Percentiles rank a stretch among this genome's conserved stretches.
Evolutionary conservation across 2,113 vertebrate species (phyloP).

Genomic region (Sialia sialis): DNA sequence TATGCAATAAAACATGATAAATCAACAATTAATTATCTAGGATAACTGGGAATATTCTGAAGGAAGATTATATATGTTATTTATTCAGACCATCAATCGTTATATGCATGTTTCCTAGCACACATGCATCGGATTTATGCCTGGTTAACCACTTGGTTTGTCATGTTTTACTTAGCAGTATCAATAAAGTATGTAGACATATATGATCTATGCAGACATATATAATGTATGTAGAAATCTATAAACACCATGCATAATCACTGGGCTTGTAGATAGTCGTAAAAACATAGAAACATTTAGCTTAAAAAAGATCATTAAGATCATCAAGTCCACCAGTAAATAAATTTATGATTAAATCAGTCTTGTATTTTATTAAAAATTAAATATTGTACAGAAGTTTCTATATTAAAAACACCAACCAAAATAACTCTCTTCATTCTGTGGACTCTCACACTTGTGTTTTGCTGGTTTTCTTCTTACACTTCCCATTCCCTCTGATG

Average conservation of each 20-base stretch:
- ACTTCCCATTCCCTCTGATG: neutral
- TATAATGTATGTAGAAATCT: neutral
- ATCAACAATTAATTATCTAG: neutral
- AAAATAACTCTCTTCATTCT: neutral
- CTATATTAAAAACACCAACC: neutral
- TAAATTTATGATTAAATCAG: neutral
- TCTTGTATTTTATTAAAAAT: neutral
- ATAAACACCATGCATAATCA: neutral
- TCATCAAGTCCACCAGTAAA: accelerated
- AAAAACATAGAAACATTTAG: neutral
- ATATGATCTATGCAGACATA: neutral
- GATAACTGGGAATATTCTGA: neutral
- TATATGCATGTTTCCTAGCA: neutral
- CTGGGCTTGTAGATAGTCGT: neutral
- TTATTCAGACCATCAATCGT: neutral
- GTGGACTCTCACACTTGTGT: neutral
- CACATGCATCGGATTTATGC: neutral
- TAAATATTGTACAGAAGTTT: neutral
- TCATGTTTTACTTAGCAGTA: neutral
- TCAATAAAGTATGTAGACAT: neutral
- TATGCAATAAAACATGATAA: neutral
- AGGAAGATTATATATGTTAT: neutral
- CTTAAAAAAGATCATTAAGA: neutral
- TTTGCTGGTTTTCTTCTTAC: neutral
- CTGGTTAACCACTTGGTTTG: neutral